These are phyloP conservation scores for Cirrhinus molitorella DNA, from an alignment of 2,797 vertebrate genomes.

Conservation along the genomic window DNA sequence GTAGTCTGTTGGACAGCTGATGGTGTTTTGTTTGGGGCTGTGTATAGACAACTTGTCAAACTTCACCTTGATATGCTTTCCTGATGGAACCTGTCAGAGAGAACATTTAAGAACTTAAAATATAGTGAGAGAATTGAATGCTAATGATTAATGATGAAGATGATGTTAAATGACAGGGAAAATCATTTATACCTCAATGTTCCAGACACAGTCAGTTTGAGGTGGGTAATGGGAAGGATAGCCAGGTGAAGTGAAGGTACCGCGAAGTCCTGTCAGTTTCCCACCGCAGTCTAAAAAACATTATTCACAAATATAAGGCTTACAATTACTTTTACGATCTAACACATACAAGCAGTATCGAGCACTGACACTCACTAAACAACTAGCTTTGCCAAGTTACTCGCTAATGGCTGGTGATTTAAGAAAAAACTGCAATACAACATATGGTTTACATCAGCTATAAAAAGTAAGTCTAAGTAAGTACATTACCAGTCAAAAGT, in stretches of 20 bases:
- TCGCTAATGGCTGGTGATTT: neutral
- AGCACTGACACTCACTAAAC: neutral
- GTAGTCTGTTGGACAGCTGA: conserved; percentile 82
- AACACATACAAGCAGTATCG: neutral
- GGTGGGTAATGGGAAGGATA: conserved; percentile 91
- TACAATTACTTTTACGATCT: neutral
- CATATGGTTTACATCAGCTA: neutral
- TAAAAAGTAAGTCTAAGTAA: neutral
- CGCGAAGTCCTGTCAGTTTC: conserved; percentile 70
- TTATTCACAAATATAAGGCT: conserved; percentile 3
- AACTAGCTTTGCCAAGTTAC: neutral
- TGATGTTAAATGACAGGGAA: neutral
- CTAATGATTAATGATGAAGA: neutral
- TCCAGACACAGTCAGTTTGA: conserved; percentile 81
- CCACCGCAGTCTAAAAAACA: conserved; percentile 83
- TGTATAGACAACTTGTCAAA: conserved; percentile 85
- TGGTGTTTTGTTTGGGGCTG: conserved; percentile 67
- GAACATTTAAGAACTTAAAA: neutral
- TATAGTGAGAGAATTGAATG: neutral
- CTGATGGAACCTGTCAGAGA: conserved; percentile 77
- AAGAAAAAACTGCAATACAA: neutral
- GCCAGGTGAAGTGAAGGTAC: conserved; percentile 85
- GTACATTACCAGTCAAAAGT: too few species aligned
- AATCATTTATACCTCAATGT: conserved; percentile 82
- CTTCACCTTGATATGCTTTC: conserved; percentile 83